Percentiles rank a stretch among this genome's conserved stretches.
These are phyloP conservation scores for Leptopilina boulardi DNA, from an alignment of 1,140 invertebrate genomes.

Conservation along the genomic window DNA sequence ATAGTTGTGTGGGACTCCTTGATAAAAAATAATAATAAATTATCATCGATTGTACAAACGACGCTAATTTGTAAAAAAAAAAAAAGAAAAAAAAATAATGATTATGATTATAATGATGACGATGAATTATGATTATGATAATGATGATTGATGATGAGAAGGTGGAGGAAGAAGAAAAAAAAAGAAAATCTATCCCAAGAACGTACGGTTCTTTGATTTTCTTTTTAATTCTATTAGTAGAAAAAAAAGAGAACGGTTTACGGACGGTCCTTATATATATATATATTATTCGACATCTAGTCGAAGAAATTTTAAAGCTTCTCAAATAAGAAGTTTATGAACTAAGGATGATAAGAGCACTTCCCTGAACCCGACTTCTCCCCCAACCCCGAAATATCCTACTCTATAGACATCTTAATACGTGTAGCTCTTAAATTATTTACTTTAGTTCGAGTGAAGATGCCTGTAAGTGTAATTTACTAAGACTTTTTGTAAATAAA, in stretches of 20 bases:
- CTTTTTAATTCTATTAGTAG: neutral
- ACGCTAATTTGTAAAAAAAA: conserved; percentile 31
- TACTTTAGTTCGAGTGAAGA: conserved; percentile 76
- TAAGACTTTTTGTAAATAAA: conserved; percentile 77
- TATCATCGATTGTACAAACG: conserved; percentile 32
- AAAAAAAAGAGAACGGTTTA: neutral
- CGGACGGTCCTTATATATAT: neutral
- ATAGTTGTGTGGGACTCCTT: neutral
- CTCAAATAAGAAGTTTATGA: conserved; percentile 18
- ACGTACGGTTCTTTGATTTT: neutral
- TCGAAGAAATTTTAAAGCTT: conserved; percentile 12
- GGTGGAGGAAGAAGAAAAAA: neutral
- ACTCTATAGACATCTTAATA: conserved; percentile 76
- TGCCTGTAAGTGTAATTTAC: conserved; percentile 76
- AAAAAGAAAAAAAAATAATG: neutral
- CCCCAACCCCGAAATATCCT: conserved; percentile 74
- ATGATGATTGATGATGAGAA: neutral
- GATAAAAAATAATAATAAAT: neutral
- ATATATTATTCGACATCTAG: conserved; percentile 28
- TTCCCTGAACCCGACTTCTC: conserved; percentile 71
- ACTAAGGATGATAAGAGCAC: conserved; percentile 28
- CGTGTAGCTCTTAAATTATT: conserved; percentile 76
- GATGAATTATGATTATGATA: neutral
- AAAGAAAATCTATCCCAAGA: neutral
- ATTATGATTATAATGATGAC: neutral